phyloP scores from a whole-genome alignment of 1,140 invertebrate species.

The Caerostris extrusa region DNA sequence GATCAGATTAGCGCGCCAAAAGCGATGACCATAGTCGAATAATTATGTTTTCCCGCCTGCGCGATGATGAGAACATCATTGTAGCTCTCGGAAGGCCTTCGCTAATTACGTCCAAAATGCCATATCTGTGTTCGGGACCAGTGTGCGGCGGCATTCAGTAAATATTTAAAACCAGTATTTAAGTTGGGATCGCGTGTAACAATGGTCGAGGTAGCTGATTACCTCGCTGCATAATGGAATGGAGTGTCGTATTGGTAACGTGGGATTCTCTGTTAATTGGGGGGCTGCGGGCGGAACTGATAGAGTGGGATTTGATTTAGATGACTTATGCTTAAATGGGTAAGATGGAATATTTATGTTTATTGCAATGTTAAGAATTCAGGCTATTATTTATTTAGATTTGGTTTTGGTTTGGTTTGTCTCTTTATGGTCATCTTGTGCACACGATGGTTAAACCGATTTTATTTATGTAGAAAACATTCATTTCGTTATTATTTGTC shows the following conservation, averaged over 20 bases:
- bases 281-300: neutral
- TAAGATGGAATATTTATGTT: too few relatives aligned
- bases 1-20: slow-evolving; percentile 31
- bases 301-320: too few relatives aligned
- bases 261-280: neutral
- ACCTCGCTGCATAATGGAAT: neutral
- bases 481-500: too few relatives aligned
- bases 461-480: too few relatives aligned
- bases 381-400: too few relatives aligned
- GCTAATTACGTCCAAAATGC: slow-evolving; percentile 19
- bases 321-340: too few relatives aligned
- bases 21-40: neutral
- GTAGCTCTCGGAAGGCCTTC: neutral
- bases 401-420: too few relatives aligned
- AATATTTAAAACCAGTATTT: slow-evolving; percentile 27
- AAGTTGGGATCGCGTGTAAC: neutral
- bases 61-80: neutral
- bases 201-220: slow-evolving; percentile 1
- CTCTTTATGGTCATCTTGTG: too few relatives aligned
- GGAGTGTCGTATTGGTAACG: neutral
- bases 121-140: neutral
- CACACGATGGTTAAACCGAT: too few relatives aligned
- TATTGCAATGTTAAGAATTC: too few relatives aligned
- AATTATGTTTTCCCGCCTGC: neutral
- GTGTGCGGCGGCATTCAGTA: neutral